Base-by-base conservation (phyloP, 2,888 invertebrate genomes). In the Boloria selene region DNA sequence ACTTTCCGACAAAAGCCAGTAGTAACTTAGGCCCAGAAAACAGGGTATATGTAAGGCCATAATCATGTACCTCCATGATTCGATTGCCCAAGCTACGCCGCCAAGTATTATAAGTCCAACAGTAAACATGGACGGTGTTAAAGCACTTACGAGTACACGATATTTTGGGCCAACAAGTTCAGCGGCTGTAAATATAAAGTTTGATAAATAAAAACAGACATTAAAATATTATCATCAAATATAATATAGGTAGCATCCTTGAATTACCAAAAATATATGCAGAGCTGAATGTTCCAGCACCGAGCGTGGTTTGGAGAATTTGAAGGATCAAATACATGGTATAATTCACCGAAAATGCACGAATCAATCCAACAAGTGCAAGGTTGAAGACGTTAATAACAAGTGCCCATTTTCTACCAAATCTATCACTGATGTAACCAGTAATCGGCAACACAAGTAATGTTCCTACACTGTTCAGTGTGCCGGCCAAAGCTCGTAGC, bases 91-190 rank as follows among this genome's bases (percentile, higher is more conserved):
- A 0, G 96, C 96, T 0, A 94, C 85, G 26, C 93, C 77, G 0
- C 95, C 96, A 4, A 96, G 85, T 0, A 94, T 73, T 47, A 95
- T 93, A 85, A 95, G 96, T 0, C 96, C 96, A 7, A 95, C 74
- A 0, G 96, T 94, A 74, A 95, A 96, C 85, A 95, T 95, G 13
- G 95, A 93, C 2, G 95, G 93, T 10, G 94, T 92, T 14, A 95
- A 86, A 1, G 95, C 94, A 65, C 96, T 94, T 3, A 94, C 94
- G 16, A 96, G 75, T 1, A 96, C 95, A 51, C 97, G 93, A 65
- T 94, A 94, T 61, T 94, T 94, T 0, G 95, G 95, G 0, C 96
- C 96, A 4, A 96, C 96, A 73, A 96, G 85, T 81, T 97, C 97
- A 66, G 96, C 93, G n/a, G 72, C 75, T 75, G 63, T 14, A 72